Evolutionary conservation across 2,113 vertebrate species (phyloP).

Genomic region (Cromileptes altivelis): DNA sequence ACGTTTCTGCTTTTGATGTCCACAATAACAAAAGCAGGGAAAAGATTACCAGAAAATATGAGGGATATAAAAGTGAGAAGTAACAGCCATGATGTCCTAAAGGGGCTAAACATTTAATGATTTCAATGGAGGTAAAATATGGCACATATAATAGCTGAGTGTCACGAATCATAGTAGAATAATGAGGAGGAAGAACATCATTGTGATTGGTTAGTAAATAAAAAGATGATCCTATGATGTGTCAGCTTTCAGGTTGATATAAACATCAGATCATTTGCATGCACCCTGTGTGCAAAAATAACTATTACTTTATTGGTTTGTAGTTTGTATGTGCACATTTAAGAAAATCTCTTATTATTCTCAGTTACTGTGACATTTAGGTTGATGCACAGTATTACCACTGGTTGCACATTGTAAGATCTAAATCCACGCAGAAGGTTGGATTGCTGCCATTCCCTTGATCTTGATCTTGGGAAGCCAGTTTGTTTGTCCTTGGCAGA

Average conservation of each 20-base stretch:
- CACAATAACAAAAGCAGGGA: background rate
- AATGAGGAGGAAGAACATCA: background rate
- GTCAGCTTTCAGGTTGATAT: background rate
- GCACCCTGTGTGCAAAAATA: background rate
- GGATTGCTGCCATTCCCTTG: background rate
- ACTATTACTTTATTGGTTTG: background rate
- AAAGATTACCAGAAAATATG: background rate
- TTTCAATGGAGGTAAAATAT: background rate
- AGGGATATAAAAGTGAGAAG: background rate
- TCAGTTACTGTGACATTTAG: constrained; percentile 3
- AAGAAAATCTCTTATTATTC: background rate
- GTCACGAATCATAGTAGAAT: background rate
- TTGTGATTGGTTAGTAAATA: background rate
- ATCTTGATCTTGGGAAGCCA: background rate
- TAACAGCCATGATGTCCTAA: background rate
- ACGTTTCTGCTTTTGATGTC: background rate
- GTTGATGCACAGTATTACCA: background rate
- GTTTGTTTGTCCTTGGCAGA: constrained; percentile 27
- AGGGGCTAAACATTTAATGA: background rate
- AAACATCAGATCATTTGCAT: background rate
- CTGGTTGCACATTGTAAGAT: background rate
- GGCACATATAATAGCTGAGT: background rate
- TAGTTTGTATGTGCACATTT: background rate
- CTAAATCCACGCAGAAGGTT: background rate
- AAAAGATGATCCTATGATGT: background rate